Conservation (phyloP, 2,113 vertebrate genomes). For the Cygnus atratus region DNA sequence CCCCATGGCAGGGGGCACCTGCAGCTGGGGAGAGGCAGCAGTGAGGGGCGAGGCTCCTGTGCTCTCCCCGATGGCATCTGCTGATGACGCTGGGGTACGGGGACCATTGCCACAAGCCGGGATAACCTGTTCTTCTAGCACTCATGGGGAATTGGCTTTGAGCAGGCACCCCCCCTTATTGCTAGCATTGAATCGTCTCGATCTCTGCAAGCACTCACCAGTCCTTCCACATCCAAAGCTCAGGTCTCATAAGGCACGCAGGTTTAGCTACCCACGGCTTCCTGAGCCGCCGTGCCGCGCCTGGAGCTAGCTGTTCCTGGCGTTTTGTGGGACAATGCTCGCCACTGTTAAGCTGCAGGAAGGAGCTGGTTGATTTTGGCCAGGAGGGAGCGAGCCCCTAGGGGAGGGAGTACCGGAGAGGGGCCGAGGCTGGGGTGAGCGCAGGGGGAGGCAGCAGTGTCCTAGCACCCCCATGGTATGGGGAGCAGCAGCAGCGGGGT, state of each 20-base stretch:
- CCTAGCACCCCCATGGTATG: neutral
- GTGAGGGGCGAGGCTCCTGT: accelerated
- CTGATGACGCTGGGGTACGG: neutral
- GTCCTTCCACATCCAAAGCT: neutral
- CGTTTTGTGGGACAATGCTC: neutral
- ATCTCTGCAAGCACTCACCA: too few species aligned
- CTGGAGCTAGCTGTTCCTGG: neutral
- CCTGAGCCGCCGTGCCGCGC: neutral
- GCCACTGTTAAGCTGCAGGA: neutral
- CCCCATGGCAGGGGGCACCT: neutral
- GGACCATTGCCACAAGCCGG: neutral
- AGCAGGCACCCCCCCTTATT: neutral
- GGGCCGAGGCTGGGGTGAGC: neutral
- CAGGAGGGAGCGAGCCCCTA: neutral
- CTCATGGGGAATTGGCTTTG: neutral
- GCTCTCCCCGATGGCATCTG: accelerated
- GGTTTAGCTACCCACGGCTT: neutral
- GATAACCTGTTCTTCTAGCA: neutral
- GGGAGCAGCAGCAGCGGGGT: neutral
- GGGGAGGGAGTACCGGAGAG: neutral
- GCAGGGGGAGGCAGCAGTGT: accelerated
- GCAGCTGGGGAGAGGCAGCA: neutral
- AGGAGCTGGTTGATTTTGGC: neutral
- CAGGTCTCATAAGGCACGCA: neutral
- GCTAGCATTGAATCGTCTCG: neutral